Conservation (phyloP, 2,888 invertebrate genomes). For the Tachina grossa region DNA sequence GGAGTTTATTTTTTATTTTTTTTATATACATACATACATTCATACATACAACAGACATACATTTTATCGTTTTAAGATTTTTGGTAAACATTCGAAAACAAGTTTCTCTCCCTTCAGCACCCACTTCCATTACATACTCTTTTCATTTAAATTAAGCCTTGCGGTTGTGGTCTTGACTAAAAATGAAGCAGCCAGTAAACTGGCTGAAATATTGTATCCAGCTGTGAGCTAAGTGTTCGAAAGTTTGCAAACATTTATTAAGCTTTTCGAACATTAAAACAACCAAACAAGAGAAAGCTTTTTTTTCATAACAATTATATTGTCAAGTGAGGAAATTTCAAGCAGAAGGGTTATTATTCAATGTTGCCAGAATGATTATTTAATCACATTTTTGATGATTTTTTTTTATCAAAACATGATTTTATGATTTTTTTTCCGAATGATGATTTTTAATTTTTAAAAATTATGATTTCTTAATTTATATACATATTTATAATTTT, state of each 20-base stretch:
- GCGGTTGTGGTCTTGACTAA: slow-evolving; percentile 66
- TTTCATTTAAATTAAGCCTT: background rate
- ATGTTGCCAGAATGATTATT: too few relatives aligned
- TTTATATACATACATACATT: too few relatives aligned
- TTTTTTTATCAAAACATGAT: too few relatives aligned
- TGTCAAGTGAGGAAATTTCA: slow-evolving; percentile 8
- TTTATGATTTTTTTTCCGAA: too few relatives aligned
- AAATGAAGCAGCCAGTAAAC: background rate
- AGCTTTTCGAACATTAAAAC: slow-evolving; percentile 58
- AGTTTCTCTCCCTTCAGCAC: background rate
- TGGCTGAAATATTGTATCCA: slow-evolving; percentile 38
- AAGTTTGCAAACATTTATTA: slow-evolving; percentile 65
- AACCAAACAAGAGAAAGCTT: slow-evolving; percentile 36
- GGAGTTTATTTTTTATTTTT: too few relatives aligned
- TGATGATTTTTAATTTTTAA: too few relatives aligned
- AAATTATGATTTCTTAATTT: too few relatives aligned
- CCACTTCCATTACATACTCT: background rate
- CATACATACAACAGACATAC: too few relatives aligned
- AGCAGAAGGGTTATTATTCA: background rate
- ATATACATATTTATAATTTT: too few relatives aligned
- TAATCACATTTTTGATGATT: too few relatives aligned
- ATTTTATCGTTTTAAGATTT: too few relatives aligned
- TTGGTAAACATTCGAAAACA: background rate
- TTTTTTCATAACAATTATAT: background rate
- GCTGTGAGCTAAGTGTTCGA: slow-evolving; percentile 61